Percentiles rank a stretch among this genome's conserved stretches.
Evolutionary conservation across 2,888 invertebrate species (phyloP).

Genomic region (Temnothorax rugatulus): DNA sequence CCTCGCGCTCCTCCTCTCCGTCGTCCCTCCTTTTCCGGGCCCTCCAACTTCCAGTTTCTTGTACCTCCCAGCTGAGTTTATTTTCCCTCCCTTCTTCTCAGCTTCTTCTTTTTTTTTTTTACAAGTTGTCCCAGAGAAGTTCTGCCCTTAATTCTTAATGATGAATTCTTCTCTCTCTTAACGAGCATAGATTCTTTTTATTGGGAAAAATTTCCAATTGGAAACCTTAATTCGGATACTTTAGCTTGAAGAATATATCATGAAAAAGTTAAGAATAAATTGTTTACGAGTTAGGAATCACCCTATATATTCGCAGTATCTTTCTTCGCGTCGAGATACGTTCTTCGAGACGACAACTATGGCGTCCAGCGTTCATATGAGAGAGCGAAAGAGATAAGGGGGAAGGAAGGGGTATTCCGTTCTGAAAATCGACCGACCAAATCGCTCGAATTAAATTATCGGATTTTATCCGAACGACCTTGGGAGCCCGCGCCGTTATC

Average conservation of each 20-base stretch:
- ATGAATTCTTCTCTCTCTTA: not conserved
- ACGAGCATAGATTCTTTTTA: not conserved
- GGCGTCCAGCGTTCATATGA: not conserved
- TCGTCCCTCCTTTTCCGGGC: conserved; percentile 1
- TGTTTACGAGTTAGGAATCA: not conserved
- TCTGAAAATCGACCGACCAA: conserved; percentile 40
- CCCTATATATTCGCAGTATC: not conserved
- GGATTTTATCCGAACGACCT: conserved; percentile 66
- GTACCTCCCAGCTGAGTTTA: conserved; percentile 35
- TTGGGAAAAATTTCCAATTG: not conserved
- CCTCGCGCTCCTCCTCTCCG: conserved; percentile 15
- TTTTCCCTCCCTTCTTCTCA: conserved; percentile 10
- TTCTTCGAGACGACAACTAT: not conserved
- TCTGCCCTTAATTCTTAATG: conserved; percentile 9
- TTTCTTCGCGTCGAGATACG: conserved; percentile 9
- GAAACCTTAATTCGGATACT: not conserved
- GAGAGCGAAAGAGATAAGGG: not conserved
- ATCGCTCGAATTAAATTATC: conserved; percentile 57
- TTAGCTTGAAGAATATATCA: not conserved
- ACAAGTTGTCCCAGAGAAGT: not conserved
- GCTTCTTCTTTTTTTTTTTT: conserved; percentile 17
- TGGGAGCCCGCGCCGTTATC: conserved; percentile 54
- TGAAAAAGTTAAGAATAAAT: not conserved
- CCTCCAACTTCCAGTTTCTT: conserved; percentile 2
- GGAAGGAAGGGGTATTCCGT: not conserved